Evolutionary conservation across 2,888 invertebrate genomes (phyloP).

Genomic region (Falcaria lacertinaria): DNA sequence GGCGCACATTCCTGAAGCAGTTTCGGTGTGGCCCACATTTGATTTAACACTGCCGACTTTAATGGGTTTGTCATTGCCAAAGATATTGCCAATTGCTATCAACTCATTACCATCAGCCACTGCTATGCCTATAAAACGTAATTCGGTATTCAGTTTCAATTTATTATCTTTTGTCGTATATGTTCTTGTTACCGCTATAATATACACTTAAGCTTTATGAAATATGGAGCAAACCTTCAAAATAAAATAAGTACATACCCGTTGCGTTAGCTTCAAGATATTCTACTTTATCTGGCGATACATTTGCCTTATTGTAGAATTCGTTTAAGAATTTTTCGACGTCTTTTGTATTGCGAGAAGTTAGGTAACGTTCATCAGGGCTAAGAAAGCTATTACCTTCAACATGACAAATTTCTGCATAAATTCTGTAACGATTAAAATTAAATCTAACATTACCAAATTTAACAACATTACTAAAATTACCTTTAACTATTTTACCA

Average conservation of each 20-base stretch:
- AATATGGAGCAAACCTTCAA: background rate
- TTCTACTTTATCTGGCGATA: constrained; percentile 82
- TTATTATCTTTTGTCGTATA: too few species aligned
- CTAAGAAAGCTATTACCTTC: constrained; percentile 18
- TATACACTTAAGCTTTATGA: too few species aligned
- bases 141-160: too few species aligned
- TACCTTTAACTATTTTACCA: too few species aligned
- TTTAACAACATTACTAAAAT: too few species aligned
- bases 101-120: constrained; percentile 81
- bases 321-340: constrained; percentile 70
- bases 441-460: constrained; percentile 2
- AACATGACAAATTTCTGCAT: constrained; percentile 27
- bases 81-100: constrained; percentile 75
- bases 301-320: constrained; percentile 79
- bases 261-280: constrained; percentile 90
- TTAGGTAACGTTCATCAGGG: constrained; percentile 14
- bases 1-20: constrained; percentile 58
- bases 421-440: constrained; percentile 20
- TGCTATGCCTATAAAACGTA: too few species aligned
- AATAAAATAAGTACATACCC: constrained; percentile 4
- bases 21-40: constrained; percentile 44
- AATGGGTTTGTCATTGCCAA: constrained; percentile 72
- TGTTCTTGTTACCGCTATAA: too few species aligned
- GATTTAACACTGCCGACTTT: constrained; percentile 60
- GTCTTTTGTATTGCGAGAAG: constrained; percentile 25